phyloP scores from a whole-genome alignment of 92 coral and sea anemone genomes.

The Pocillopora meandrina region DNA sequence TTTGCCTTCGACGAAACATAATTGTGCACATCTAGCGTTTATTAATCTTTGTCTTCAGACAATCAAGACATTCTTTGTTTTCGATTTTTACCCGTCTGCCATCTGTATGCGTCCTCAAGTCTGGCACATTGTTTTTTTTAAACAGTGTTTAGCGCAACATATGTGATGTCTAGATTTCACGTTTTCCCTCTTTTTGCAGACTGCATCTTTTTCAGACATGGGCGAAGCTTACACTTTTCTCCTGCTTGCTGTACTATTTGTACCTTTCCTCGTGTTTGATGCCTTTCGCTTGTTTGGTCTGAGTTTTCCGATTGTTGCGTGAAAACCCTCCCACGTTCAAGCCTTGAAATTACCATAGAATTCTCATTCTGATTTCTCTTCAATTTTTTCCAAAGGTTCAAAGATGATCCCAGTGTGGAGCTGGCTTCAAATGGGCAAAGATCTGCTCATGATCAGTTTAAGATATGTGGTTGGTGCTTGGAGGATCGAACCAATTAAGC shows the following conservation, averaged over 20 bases:
- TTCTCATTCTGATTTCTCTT: background rate
- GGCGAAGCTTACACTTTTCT: background rate
- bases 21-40: no score
- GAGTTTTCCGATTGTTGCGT: no score
- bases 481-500: slow-evolving; percentile 86
- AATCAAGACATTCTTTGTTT: background rate
- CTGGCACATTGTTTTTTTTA: background rate
- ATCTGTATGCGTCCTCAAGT: background rate
- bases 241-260: background rate
- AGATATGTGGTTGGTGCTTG: slow-evolving; percentile 92
- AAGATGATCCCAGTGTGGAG: slow-evolving; percentile 98
- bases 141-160: background rate
- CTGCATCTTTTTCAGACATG: no score
- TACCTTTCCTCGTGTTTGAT: background rate
- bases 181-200: no score
- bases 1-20: no score
- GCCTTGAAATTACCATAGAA: no score
- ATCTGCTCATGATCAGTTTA: slow-evolving; percentile 84
- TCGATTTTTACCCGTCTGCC: no score
- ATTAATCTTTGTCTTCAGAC: no score
- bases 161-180: background rate
- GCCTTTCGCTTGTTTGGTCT: background rate
- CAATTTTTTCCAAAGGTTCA: slow-evolving; percentile 68
- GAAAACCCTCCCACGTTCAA: no score
- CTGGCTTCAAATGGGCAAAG: slow-evolving; percentile 99